Evolutionary conservation across 2,888 invertebrate genomes (phyloP), one percentile per base, ranked within the genome.

Genomic region (Cheiracanthium punctorium): DNA sequence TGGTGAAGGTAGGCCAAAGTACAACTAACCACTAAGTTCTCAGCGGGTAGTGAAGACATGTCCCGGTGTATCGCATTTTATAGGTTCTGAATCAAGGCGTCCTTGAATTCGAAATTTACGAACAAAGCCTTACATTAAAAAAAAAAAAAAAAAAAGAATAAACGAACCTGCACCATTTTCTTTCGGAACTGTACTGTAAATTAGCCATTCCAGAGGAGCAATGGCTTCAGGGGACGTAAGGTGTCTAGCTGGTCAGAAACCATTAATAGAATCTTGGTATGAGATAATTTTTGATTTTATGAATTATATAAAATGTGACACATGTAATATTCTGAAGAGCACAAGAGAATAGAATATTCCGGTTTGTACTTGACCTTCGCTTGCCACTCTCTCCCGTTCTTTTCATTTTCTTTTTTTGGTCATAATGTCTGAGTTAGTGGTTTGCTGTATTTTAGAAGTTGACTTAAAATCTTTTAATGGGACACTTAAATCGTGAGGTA

Each of bases 1-100:
- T 80, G 71, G 33, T 72, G 80, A 64, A 72, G 69, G 20, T 33
- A 17, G 10, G 17, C 37, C 17, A 33, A 33, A n/a, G 17, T 69
- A n/a, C 67, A 17, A 69, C 33, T 69, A 69, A 69, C 69, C 33
- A 69, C 69, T 12, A 4, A 7, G 20, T 69, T 32, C 32, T 29
- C 32, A 69, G 69, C 24, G 33, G 33, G 20, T 69, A 69, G 69
- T 69, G 69, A 33, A 24, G 69, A 17, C 8, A n/a, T 28, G n/a
- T 33, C 10, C 5, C 7, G 1, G 24, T 8, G 33, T 33, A 10
- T 24, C 10, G 1, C 33, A 37, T n/a, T 69, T 69, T 69, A 69
- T 69, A 69, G 33, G 32, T 10, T 33, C 20, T 7, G n/a, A 20
- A 7, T 33, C 14, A 5, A 28, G 24, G 12, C 2, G 69, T 14